phyloP scores from a whole-genome alignment of 2,888 invertebrate genomes.

The Tuberolachnus salignus region DNA sequence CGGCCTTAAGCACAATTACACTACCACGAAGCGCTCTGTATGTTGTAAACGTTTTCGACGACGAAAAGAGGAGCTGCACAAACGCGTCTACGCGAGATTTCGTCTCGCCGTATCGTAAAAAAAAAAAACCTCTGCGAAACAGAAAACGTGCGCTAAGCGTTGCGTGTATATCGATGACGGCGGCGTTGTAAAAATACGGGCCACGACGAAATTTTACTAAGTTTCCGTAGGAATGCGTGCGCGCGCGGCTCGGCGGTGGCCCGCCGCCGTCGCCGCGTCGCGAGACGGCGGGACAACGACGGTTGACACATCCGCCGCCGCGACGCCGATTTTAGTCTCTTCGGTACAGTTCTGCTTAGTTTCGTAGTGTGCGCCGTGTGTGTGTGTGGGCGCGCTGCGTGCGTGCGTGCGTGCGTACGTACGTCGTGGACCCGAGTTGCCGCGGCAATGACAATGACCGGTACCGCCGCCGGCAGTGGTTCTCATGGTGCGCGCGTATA shows the following conservation, averaged over 20 bases:
- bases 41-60: neutral
- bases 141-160: neutral
- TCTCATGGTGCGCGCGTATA: conserved; percentile 29
- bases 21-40: too few species aligned
- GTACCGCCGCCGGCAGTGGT: conserved; percentile 37
- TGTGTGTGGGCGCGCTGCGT: neutral
- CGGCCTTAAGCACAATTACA: too few species aligned
- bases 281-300: neutral
- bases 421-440: conserved; percentile 19
- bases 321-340: neutral
- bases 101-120: neutral
- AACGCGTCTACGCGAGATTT: neutral
- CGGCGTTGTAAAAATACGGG: conserved; percentile 27
- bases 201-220: conserved; percentile 29
- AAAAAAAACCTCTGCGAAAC: conserved; percentile 8
- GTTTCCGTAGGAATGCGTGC: conserved; percentile 37
- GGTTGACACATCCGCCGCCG: conserved; percentile 51
- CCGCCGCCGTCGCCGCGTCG: neutral
- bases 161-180: neutral
- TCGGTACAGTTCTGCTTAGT: conserved; percentile 9
- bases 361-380: neutral
- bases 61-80: neutral
- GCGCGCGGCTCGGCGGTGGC: neutral
- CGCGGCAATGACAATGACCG: conserved; percentile 51
- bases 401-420: neutral